Evolutionary conservation across 2,797 vertebrate genomes (phyloP), one percentile per base, ranked within the genome.

Genomic region (Huso huso): DNA sequence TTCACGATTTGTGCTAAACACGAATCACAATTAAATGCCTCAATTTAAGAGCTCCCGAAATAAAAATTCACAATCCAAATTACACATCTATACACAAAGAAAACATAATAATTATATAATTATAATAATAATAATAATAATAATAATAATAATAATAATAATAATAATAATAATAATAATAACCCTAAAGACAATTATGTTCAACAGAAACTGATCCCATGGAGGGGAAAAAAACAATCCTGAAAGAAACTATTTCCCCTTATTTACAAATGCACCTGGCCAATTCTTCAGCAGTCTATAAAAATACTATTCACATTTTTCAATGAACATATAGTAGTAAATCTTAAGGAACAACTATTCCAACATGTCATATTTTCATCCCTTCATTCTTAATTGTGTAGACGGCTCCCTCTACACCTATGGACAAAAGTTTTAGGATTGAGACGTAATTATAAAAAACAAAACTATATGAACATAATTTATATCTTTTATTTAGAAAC

Each of bases 251-350:
- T 68, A 74, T 49, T 82, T 83, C 83, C 84, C 87, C 87, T 86
- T 95, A 96, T 97, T 89, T 95, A 97, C 95, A 98, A 90, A 90
- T 84, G 86, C 84, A 84, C 86, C 86, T 80, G 82, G 85, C 82
- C 85, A 80, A 89, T 86, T 82, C 88, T 91, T 91, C 85, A 91
- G 88, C 87, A 88, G 91, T 90, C 92, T 98, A 98, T 92, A 97
- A 98, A 98, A 99, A 99, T 99, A 99, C 89, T 95, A 93, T 99
- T 98, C 94, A 97, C 95, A 97, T 97, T 94, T 94, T 89, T 91
- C 89, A 90, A 86, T 85, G 90, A 88, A 91, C 89, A 87, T 89
- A 92, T 88, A 92, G 86, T 89, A 91, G 88, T 86, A 87, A 87
- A 85, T 78, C 69, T 69, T 75, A 67, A 74, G 76, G 78, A 79